A percentile compares a stretch with the other conserved stretches of the same genome.
phyloP scores from a whole-genome alignment of 2,888 invertebrate species.

The Drosophila pseudotalamancana region DNA sequence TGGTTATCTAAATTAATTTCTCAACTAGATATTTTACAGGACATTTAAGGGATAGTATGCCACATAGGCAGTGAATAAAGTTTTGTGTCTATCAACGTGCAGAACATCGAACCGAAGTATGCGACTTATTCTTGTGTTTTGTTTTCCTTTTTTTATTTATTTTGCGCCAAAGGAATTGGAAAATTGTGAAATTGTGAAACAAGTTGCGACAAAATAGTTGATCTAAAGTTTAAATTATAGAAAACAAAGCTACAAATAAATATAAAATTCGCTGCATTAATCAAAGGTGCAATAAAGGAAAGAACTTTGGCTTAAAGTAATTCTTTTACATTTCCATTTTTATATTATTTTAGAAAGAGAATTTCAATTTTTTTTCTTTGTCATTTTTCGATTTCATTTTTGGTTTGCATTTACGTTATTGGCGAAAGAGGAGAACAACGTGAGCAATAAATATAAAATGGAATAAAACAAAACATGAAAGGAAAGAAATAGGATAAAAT shows the following conservation, averaged over 20 bases:
- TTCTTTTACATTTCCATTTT: neutral
- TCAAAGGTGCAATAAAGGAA: neutral
- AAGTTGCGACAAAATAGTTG: constrained; percentile 25
- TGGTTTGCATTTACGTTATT: constrained; percentile 34
- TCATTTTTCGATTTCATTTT: constrained; percentile 2
- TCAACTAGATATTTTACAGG: neutral
- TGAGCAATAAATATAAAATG: constrained; percentile 55
- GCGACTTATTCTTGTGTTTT: constrained; percentile 14
- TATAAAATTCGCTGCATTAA: constrained; percentile 5
- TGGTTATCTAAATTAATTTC: no score
- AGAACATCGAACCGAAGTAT: constrained; percentile 51
- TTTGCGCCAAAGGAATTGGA: constrained; percentile 19
- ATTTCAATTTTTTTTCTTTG: constrained; percentile 11
- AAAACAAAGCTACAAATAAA: neutral
- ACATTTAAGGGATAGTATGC: constrained; percentile 31
- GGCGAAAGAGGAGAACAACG: constrained; percentile 33
- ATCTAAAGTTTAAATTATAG: constrained; percentile 1
- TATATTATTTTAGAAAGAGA: constrained; percentile 15
- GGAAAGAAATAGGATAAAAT: constrained; percentile 59
- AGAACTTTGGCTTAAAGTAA: neutral
- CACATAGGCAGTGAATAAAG: constrained; percentile 58
- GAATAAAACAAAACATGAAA: constrained; percentile 21
- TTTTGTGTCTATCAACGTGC: constrained; percentile 71
- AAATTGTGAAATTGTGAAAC: constrained; percentile 22
- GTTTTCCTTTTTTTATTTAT: constrained; percentile 11